Base-by-base conservation (phyloP, 2,888 invertebrate species). In the Ptychoptera albimana region DNA sequence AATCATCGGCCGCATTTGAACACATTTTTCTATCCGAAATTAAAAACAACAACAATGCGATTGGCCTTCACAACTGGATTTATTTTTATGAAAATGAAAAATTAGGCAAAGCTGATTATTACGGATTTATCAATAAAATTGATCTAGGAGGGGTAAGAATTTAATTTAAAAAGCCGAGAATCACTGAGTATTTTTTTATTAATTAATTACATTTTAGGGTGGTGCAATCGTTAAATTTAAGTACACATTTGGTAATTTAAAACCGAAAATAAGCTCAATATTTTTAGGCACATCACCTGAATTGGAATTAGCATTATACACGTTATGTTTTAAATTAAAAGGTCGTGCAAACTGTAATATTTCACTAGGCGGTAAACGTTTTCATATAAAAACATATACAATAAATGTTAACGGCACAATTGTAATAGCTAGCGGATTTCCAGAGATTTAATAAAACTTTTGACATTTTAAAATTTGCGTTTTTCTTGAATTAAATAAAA, bases 11-110 rank as follows among this genome's bases (percentile, higher is more conserved):
- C 34, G 93, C 89, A 2, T 93, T 93, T 58, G 93, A 94, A 62
- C 93, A 94, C 57, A 78, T 91, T 15, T 91, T 93, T 61, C 74
- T 92, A 2, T 83, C 88, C 1, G 93, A 94, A 70, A 68, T 84
- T 0, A 87, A 84, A 60, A 77, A 79, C 52, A 75, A 74, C 37
- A 78, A 79, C 54, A 77, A 92, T 16, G 23, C 23, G 7, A 79
- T 73, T 42, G 92, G 92, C 8, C 69, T 93, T 50, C 93, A 94
- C 62, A 91, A 88, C 60, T 93, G 93, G 92, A 70, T 93, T 29
- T 85, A 84, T 62, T 88, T 86, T 55, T 73, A 77, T 45, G 73
- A 74, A 46, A 80, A 87, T 63, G 92, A 93, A 67, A 59, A 66
- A 37, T 75, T 73, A 1, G 77, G 77, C 42, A 69, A 73, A 37